A percentile compares a stretch with the other conserved stretches of the same genome.
Conservation (phyloP, 2,113 vertebrate genomes). For the Coregonus clupeaformis region DNA sequence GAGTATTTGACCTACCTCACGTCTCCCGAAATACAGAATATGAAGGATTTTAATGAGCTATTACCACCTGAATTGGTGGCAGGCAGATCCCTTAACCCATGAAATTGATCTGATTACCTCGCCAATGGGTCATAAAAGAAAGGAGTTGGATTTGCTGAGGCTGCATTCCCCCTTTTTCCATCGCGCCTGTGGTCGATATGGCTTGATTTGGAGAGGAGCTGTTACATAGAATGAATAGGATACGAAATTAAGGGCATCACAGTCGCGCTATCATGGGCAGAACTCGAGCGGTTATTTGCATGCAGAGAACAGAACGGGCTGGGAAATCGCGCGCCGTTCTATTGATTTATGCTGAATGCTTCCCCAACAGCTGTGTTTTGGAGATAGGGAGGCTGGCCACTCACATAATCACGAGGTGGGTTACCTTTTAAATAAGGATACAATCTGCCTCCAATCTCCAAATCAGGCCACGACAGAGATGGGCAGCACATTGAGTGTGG, state of each 20-base stretch:
- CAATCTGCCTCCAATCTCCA: constrained; percentile 26
- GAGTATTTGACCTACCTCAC: constrained; percentile 33
- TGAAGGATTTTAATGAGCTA: constrained; percentile 69
- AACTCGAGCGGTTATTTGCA: constrained; percentile 38
- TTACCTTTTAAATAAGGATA: constrained; percentile 38
- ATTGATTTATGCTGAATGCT: constrained; percentile 51
- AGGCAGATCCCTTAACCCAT: constrained; percentile 64
- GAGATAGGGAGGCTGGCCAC: constrained; percentile 38
- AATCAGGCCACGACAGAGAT: constrained; percentile 30
- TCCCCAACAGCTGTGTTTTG: constrained; percentile 40
- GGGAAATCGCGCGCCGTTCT: constrained; percentile 7
- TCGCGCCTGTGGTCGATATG: constrained; percentile 55
- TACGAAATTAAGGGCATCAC: constrained; percentile 54
- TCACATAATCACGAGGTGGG: constrained; percentile 31
- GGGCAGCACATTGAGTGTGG: constrained; percentile 10
- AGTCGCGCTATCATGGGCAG: constrained; percentile 36
- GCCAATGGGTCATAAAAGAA: constrained; percentile 65
- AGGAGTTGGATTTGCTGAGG: constrained; percentile 54
- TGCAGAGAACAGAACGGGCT: constrained; percentile 22
- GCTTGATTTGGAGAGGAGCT: constrained; percentile 43
- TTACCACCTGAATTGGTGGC: constrained; percentile 60
- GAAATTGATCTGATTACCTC: constrained; percentile 80
- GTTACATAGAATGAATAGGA: constrained; percentile 39
- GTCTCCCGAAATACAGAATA: constrained; percentile 48
- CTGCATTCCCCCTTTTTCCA: constrained; percentile 48